A percentile compares a stretch with the other conserved stretches of the same genome.
Evolutionary conservation across 2,797 vertebrate genomes (phyloP).

Genomic region (Muraenolepis orangiensis): DNA sequence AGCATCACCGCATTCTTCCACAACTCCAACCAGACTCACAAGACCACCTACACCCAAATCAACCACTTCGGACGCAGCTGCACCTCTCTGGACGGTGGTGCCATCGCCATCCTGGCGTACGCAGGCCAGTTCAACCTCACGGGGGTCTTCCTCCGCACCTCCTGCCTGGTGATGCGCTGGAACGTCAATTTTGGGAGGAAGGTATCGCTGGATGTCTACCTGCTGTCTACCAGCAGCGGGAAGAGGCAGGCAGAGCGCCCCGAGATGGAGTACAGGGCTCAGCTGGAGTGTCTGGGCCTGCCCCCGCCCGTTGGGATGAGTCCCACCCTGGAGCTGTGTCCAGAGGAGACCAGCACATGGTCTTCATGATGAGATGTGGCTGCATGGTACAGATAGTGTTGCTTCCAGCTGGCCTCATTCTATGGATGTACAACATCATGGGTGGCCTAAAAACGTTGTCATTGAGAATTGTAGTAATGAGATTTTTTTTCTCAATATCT

Average conservation of each 20-base stretch:
- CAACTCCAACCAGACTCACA: constrained; percentile 28
- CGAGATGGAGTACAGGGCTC: constrained; percentile 55
- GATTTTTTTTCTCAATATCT: background rate
- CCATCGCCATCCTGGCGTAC: constrained; percentile 39
- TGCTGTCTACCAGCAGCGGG: constrained; percentile 57
- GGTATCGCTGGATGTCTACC: constrained; percentile 42
- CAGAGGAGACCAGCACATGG: constrained; percentile 12
- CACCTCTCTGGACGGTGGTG: constrained; percentile 31
- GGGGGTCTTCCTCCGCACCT: constrained; percentile 22
- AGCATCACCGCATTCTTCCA: constrained; percentile 53
- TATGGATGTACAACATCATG: background rate
- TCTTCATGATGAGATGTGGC: constrained; percentile 9
- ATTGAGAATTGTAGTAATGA: too few relatives aligned
- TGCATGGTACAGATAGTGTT: background rate
- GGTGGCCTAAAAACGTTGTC: background rate
- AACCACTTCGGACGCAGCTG: constrained; percentile 48
- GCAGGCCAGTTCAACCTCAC: constrained; percentile 39
- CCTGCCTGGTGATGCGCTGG: constrained; percentile 51
- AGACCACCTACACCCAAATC: constrained; percentile 38
- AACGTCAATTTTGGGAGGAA: constrained; percentile 29
- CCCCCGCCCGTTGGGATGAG: constrained; percentile 48
- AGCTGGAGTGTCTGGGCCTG: constrained; percentile 46
- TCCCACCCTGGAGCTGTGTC: constrained; percentile 45
- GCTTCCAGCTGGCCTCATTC: background rate
- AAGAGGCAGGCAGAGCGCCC: constrained; percentile 39